These are phyloP conservation scores for Riparia riparia DNA, from an alignment of 2,113 vertebrate species.

Conservation along the genomic window DNA sequence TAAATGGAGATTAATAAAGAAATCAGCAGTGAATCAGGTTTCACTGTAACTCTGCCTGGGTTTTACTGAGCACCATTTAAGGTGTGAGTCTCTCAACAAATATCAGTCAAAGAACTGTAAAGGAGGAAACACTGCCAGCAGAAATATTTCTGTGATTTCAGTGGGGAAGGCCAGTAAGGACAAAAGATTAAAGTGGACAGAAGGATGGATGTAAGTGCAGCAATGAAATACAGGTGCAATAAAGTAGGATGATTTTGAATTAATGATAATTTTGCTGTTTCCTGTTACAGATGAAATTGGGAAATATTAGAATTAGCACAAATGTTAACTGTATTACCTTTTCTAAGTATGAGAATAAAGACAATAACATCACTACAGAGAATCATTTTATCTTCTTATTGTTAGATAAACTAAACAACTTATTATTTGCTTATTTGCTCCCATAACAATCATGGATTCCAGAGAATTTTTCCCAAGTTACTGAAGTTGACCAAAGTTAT, in stretches of 20 bases:
- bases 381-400: neutral
- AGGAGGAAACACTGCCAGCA: neutral
- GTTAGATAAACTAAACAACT: neutral
- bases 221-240: neutral
- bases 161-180: neutral
- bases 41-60: neutral
- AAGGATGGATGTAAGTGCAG: neutral
- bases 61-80: neutral
- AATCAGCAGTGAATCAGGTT: neutral
- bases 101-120: neutral
- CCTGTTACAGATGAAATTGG: neutral
- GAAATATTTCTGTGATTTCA: neutral
- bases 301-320: neutral
- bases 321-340: neutral
- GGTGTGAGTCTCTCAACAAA: neutral
- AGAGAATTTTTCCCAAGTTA: neutral
- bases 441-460: neutral
- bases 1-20: neutral
- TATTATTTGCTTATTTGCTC: neutral
- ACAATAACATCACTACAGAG: neutral
- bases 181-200: neutral
- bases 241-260: neutral
- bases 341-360: neutral
- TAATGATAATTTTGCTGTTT: neutral
- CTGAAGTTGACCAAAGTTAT: neutral